These are phyloP conservation scores for Sebastes nivosus DNA, from an alignment of 2,797 vertebrate genomes.

Conservation along the genomic window DNA sequence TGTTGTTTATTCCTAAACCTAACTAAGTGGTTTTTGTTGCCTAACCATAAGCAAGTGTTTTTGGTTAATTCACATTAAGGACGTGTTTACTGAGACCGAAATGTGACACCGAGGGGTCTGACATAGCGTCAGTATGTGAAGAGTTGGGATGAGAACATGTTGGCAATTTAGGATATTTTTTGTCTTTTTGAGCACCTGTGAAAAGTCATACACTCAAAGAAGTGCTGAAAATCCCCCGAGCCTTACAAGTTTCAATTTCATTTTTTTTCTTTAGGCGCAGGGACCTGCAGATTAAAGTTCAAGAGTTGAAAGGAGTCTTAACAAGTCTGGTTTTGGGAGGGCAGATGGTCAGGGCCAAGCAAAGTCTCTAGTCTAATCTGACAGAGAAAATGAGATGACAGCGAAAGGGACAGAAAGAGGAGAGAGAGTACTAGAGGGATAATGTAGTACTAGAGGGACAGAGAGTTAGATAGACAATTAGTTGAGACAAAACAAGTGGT, in stretches of 20 bases:
- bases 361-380: conserved; percentile 35
- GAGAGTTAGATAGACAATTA: neutral
- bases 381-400: conserved; percentile 2
- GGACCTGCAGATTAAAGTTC: conserved; percentile 4
- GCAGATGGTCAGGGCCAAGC: conserved; percentile 38
- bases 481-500: neutral
- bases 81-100: too few species aligned
- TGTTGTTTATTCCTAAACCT: too few species aligned
- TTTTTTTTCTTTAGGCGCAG: neutral
- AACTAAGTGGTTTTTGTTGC: too few species aligned
- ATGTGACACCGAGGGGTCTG: too few species aligned
- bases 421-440: neutral
- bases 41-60: too few species aligned
- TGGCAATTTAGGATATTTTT: neutral
- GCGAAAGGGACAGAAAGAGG: neutral
- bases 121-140: too few species aligned
- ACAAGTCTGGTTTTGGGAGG: conserved; percentile 4
- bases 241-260: neutral
- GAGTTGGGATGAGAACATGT: too few species aligned
- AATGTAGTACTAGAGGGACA: neutral
- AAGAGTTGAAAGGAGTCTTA: neutral
- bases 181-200: neutral
- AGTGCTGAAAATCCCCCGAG: neutral
- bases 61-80: too few species aligned
- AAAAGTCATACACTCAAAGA: neutral